A percentile compares a stretch with the other conserved stretches of the same genome.
phyloP scores from a whole-genome alignment of 2,113 vertebrate genomes.

The Platycercus adscitus region DNA sequence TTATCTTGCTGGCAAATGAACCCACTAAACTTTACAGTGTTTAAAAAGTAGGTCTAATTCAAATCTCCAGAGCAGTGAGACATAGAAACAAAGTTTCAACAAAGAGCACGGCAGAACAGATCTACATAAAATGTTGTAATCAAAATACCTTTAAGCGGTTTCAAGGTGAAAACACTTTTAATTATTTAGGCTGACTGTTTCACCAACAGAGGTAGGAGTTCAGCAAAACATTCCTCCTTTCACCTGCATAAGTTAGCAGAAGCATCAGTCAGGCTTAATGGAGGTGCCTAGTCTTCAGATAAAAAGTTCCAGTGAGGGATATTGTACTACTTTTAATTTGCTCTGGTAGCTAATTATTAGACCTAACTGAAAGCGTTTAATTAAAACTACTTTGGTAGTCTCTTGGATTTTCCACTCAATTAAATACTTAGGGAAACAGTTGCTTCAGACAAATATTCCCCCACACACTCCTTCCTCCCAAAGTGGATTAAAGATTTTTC shows the following conservation, averaged over 20 bases:
- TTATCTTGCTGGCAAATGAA: not conserved
- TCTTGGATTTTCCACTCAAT: not conserved
- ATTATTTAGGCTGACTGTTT: not conserved
- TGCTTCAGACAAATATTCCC: not conserved
- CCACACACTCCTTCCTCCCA: accelerated
- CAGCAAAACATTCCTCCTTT: not conserved
- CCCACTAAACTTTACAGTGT: not conserved
- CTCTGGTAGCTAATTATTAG: not conserved
- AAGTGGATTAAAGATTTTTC: not conserved
- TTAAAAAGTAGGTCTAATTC: not conserved
- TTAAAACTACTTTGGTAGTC: not conserved
- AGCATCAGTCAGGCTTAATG: not conserved
- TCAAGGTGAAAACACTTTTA: not conserved
- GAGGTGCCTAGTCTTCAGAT: not conserved
- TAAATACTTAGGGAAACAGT: not conserved
- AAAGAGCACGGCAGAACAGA: not conserved
- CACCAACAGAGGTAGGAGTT: not conserved
- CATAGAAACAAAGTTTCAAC: not conserved
- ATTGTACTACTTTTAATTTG: not conserved
- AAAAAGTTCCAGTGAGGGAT: not conserved
- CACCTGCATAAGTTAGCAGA: not conserved
- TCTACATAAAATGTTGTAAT: not conserved
- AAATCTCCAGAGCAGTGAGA: not conserved
- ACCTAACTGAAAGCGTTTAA: not conserved
- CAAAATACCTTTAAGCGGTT: not conserved